Conservation (phyloP, 2,113 vertebrate species). For the Nyctereutes procyonoides region DNA sequence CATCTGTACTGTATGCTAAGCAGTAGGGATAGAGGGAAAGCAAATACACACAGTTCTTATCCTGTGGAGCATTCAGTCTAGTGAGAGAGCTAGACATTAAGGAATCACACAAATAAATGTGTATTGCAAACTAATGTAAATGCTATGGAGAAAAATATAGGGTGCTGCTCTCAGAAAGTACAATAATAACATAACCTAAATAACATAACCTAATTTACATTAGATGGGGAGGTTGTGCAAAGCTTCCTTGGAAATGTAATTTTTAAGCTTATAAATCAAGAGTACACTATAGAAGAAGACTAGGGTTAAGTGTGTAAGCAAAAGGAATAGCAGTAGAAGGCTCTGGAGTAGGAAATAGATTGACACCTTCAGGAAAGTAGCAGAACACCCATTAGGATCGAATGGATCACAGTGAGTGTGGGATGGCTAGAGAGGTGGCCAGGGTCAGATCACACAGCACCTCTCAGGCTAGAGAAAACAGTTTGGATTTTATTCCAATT, state of each 20-base stretch:
- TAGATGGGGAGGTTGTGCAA: not conserved
- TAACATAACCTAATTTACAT: not conserved
- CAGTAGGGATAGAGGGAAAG: not conserved
- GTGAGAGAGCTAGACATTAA: not conserved
- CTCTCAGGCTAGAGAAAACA: not conserved
- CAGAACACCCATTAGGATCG: not conserved
- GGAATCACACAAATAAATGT: not conserved
- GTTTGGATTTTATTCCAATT: not conserved
- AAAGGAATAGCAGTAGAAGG: not conserved
- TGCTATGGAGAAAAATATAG: not conserved
- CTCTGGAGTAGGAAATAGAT: not conserved
- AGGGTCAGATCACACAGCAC: not conserved
- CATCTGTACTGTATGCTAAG: not conserved
- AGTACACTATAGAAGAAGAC: not conserved
- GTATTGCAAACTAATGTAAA: not conserved
- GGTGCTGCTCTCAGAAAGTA: not conserved
- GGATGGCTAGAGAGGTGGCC: not conserved
- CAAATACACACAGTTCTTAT: not conserved
- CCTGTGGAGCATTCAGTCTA: not conserved
- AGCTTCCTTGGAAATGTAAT: not conserved
- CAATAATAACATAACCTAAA: not conserved
- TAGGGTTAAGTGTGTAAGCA: not conserved
- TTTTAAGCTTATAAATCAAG: slow-evolving; percentile 19
- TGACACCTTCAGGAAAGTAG: not conserved
- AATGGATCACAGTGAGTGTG: not conserved